Conservation (phyloP, 1,140 invertebrate species). For the Leptonema lineaticorne region DNA sequence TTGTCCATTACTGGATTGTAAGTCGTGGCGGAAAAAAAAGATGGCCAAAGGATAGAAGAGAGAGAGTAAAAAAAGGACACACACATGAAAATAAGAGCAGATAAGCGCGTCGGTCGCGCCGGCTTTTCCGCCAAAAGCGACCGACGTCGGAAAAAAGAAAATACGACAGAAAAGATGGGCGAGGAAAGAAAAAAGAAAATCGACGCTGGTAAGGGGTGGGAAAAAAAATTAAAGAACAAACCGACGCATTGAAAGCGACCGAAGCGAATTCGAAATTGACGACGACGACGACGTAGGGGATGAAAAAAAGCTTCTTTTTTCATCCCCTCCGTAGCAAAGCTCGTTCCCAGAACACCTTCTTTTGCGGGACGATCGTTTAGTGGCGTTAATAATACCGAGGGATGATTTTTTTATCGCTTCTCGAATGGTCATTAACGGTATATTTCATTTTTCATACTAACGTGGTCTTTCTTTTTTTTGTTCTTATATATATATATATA, state of each 20-base stretch:
- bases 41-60: not conserved
- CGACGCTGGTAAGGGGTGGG: not conserved
- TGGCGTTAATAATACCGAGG: too few relatives aligned
- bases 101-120: conserved; percentile 1
- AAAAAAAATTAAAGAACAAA: not conserved
- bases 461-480: too few relatives aligned
- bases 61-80: not conserved
- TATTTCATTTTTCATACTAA: too few relatives aligned
- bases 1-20: conserved; percentile 10
- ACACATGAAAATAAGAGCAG: not conserved
- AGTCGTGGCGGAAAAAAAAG: not conserved
- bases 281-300: too few relatives aligned
- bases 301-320: too few relatives aligned
- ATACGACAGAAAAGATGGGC: not conserved
- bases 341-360: too few relatives aligned
- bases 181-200: not conserved
- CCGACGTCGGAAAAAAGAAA: not conserved
- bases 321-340: too few relatives aligned
- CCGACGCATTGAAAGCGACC: not conserved
- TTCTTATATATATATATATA: too few relatives aligned
- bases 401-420: too few relatives aligned
- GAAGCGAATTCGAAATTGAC: not conserved
- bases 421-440: too few relatives aligned
- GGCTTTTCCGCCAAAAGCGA: not conserved
- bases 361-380: too few relatives aligned